A percentile compares a stretch with the other conserved stretches of the same genome.
These are phyloP conservation scores for Sander lucioperca DNA, from an alignment of 2,113 vertebrate genomes.

Conservation along the genomic window DNA sequence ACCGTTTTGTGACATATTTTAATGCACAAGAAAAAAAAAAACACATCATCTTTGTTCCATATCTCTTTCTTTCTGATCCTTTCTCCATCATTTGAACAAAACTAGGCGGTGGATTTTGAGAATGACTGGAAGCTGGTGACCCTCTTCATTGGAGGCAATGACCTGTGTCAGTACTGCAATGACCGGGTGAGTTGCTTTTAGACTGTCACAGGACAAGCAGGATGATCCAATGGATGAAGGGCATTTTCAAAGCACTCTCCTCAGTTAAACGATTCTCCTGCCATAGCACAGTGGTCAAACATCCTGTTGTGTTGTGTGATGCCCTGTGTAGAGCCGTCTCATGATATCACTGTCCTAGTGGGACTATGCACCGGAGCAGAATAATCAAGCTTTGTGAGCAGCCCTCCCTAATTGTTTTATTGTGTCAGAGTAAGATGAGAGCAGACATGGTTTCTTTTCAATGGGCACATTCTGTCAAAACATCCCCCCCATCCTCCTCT, in stretches of 20 bases:
- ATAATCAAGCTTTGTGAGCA: constrained; percentile 73
- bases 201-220: constrained; percentile 1
- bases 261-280: neutral
- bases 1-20: neutral
- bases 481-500: constrained; percentile 19
- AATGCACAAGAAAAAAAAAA: neutral
- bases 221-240: neutral
- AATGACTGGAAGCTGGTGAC: constrained; percentile 97
- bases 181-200: constrained; percentile 84
- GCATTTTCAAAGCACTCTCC: constrained; percentile 8
- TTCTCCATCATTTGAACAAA: constrained; percentile 29
- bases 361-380: constrained; percentile 53
- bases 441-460: constrained; percentile 72
- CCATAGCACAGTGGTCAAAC: constrained; percentile 4
- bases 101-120: constrained; percentile 88
- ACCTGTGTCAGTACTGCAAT: constrained; percentile 93
- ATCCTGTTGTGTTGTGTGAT: constrained; percentile 26
- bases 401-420: constrained; percentile 64
- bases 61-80: constrained; percentile 1
- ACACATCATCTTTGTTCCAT: neutral
- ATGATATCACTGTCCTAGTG: constrained; percentile 69
- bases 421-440: constrained; percentile 75
- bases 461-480: constrained; percentile 70
- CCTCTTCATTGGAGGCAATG: constrained; percentile 90
- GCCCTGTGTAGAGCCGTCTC: constrained; percentile 54